Conservation (phyloP, 2,888 invertebrate species). For the Drosophila tanythrix region DNA sequence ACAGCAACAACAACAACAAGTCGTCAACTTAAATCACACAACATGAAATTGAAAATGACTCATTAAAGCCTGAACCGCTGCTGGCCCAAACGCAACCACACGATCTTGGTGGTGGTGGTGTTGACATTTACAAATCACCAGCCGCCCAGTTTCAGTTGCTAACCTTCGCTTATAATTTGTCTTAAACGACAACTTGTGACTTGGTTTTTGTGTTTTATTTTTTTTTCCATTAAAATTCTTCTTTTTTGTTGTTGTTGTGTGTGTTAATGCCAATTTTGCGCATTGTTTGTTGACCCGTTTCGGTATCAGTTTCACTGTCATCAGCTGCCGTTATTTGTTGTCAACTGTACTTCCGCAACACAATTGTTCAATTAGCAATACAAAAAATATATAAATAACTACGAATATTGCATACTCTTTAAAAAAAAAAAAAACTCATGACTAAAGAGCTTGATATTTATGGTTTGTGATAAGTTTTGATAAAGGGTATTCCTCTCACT, state of each 20-base stretch:
- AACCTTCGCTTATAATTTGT: constrained; percentile 67
- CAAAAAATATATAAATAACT: not conserved
- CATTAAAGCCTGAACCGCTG: constrained; percentile 59
- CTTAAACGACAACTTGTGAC: constrained; percentile 51
- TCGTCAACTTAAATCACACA: constrained; percentile 75
- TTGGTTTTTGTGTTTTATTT: constrained; percentile 11
- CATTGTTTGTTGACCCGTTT: constrained; percentile 21
- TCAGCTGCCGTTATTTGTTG: constrained; percentile 28
- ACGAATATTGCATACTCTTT: constrained; percentile 10
- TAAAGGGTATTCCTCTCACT: not conserved
- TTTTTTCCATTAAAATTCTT: constrained; percentile 1
- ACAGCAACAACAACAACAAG: constrained; percentile 47
- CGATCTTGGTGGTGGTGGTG: constrained; percentile 55
- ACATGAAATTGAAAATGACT: constrained; percentile 75
- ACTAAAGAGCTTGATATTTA: not conserved
- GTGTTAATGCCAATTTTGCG: constrained; percentile 7
- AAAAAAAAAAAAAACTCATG: constrained; percentile 5
- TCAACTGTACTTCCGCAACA: constrained; percentile 52
- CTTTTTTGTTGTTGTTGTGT: not conserved
- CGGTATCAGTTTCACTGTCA: constrained; percentile 30
- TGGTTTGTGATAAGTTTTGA: not conserved
- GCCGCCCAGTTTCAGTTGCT: constrained; percentile 62
- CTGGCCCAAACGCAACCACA: constrained; percentile 28
- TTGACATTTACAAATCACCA: constrained; percentile 80
- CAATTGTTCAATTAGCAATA: constrained; percentile 47